Evolutionary conservation across 2,888 invertebrate species (phyloP).

Genomic region (Lathronympha strigana): DNA sequence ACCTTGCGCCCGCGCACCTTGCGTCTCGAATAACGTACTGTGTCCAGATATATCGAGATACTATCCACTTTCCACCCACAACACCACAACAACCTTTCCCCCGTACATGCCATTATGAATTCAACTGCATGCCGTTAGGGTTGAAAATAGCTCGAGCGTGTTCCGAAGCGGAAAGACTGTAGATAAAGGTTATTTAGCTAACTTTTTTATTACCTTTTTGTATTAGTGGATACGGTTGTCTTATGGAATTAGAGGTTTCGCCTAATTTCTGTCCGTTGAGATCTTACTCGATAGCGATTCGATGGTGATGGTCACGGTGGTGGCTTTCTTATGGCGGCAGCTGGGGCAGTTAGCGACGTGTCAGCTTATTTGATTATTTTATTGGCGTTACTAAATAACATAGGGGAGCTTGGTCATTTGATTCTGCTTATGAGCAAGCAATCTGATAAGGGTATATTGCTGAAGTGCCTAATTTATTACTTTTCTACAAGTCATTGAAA

Average conservation of each 20-base stretch:
- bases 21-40: slow-evolving; percentile 64
- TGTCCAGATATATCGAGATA: slow-evolving; percentile 75
- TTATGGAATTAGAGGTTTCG: slow-evolving; percentile 69
- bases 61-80: slow-evolving; percentile 56
- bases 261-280: slow-evolving; percentile 68
- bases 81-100: slow-evolving; percentile 48
- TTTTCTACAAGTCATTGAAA: no score
- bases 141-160: slow-evolving; percentile 22
- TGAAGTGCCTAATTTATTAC: neutral
- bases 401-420: slow-evolving; percentile 12
- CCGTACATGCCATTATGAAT: slow-evolving; percentile 34
- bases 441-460: neutral
- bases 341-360: slow-evolving; percentile 24
- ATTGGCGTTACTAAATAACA: slow-evolving; percentile 36
- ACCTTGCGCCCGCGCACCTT: slow-evolving; percentile 79
- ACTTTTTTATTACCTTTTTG: slow-evolving; percentile 70
- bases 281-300: slow-evolving; percentile 62
- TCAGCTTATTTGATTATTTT: slow-evolving; percentile 25
- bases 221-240: slow-evolving; percentile 81
- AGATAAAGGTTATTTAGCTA: slow-evolving; percentile 77
- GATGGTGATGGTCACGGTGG: slow-evolving; percentile 53
- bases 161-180: slow-evolving; percentile 53
- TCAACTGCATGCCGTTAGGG: neutral
- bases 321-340: slow-evolving; percentile 45
- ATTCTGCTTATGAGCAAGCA: no score